Evolutionary conservation across 2,113 vertebrate species (phyloP).

Genomic region (Malaclemys terrapin): DNA sequence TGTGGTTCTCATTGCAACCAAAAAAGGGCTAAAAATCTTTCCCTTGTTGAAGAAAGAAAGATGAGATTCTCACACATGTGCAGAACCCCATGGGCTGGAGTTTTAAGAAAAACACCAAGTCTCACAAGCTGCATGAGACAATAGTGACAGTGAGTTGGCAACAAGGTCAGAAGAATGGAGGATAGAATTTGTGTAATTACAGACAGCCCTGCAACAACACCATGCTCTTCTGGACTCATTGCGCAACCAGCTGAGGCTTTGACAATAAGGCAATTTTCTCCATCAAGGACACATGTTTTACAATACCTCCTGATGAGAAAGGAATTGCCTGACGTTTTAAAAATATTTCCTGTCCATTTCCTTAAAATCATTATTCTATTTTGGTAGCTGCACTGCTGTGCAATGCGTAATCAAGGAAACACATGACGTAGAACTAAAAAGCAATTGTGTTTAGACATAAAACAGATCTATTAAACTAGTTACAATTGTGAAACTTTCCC

Average conservation of each 20-base stretch:
- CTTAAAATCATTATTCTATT: slow-evolving; percentile 28
- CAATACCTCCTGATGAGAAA: not conserved
- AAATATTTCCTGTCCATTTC: slow-evolving; percentile 63
- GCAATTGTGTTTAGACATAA: slow-evolving; percentile 45
- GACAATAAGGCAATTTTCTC: not conserved
- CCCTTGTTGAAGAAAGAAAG: not conserved
- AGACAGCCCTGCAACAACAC: not conserved
- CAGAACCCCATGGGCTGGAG: no score
- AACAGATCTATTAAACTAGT: slow-evolving; percentile 43
- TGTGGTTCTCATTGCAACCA: not conserved
- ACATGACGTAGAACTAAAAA: slow-evolving; percentile 53
- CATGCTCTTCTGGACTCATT: not conserved
- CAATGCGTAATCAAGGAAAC: slow-evolving; percentile 46
- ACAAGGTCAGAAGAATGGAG: not conserved
- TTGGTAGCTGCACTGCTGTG: slow-evolving; percentile 31
- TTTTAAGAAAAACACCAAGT: not conserved
- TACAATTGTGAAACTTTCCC: slow-evolving; percentile 53
- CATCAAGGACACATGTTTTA: not conserved
- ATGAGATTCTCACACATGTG: not conserved
- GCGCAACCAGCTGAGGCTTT: accelerated
- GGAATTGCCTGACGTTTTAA: slow-evolving; percentile 5
- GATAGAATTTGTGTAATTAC: not conserved
- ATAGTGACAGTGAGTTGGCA: not conserved
- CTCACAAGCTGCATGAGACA: not conserved
- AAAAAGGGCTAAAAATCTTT: not conserved